A percentile compares a stretch with the other conserved stretches of the same genome.
Evolutionary conservation across 1,140 invertebrate genomes (phyloP).

Genomic region (Hypsibius dujardini): DNA sequence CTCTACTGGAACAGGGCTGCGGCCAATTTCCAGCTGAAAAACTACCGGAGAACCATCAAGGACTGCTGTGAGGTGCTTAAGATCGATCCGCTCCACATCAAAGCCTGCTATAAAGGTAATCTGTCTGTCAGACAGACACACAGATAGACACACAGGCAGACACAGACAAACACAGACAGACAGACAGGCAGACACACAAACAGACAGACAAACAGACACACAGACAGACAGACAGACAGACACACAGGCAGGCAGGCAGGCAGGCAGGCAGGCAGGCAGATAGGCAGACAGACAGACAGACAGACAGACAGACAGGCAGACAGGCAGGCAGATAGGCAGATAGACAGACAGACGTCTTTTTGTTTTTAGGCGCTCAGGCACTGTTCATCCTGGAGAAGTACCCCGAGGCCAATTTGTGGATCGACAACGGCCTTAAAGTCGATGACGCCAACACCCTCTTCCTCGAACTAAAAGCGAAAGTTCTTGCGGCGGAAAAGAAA

Average conservation of each 20-base stretch:
- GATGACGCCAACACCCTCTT: not conserved
- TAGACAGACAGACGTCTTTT: too few relatives aligned
- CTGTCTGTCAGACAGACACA: too few relatives aligned
- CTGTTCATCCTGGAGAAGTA: not conserved
- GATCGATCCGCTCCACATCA: slow-evolving; percentile 55
- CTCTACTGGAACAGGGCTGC: slow-evolving; percentile 80
- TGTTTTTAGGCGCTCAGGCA: not conserved
- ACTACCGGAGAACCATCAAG: slow-evolving; percentile 52
- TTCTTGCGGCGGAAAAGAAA: not conserved
- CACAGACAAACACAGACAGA: too few relatives aligned
- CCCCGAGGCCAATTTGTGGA: not conserved
- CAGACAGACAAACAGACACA: too few relatives aligned
- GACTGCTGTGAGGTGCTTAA: slow-evolving; percentile 59
- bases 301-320: too few relatives aligned
- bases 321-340: too few relatives aligned
- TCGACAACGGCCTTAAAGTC: not conserved
- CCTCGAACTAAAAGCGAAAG: not conserved
- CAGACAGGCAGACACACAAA: too few relatives aligned
- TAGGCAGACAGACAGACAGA: too few relatives aligned
- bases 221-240: too few relatives aligned
- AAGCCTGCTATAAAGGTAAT: slow-evolving; percentile 48
- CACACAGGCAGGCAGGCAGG: too few relatives aligned
- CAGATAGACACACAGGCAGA: too few relatives aligned
- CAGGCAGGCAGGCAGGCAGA: too few relatives aligned
- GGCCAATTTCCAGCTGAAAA: slow-evolving; percentile 65